Evolutionary conservation across 2,888 invertebrate species (phyloP), one percentile per base, ranked within the genome.

Genomic region (Phaedon cochleariae): DNA sequence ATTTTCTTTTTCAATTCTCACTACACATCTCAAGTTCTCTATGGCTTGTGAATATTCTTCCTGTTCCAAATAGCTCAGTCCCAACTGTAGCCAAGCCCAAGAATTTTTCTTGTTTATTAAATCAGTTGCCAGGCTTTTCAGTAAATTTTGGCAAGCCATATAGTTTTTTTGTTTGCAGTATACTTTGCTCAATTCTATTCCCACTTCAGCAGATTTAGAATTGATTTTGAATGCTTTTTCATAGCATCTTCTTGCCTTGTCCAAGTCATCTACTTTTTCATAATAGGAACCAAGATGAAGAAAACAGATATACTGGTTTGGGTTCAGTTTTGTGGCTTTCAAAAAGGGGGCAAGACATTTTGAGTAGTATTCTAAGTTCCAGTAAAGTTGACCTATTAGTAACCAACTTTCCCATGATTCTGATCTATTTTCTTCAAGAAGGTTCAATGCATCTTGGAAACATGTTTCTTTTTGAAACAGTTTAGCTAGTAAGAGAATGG

Each of bases 1-100:
- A 82, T 95, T 91, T 68, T 85, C 85, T 9, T 90, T 86, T 78
- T 92, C 89, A 54, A 84, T 83, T 80, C 92, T 88, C 6, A 93
- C 88, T 51, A 91, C 91, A 79, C 86, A 87, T 74, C 94, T 89
- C 71, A 96, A 89, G 76, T 90, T 89, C 64, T 89, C 86, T 53
- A 96, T 91, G 15, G 96, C 93, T 76, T 89, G 88, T 70, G 88
- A 87, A 79, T 89, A 90, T 72, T 94, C 89, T 69, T 89, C 90
- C 73, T 88, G 87, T 74, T 90, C 90, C 69, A 94, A 85, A 81
- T 94, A 90, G 80, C 92, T 90, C 53, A 96, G 84, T 1, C 97
- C 97, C 57, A 97, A 85, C 80, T 95, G 90, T 58, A 95, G 87
- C 87, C 92, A 90, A 18, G 95, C 90, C 92, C 95, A 95, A 70